Evolutionary conservation across 2,797 vertebrate genomes (phyloP).

Genomic region (Cercopithecus petaurista): DNA sequence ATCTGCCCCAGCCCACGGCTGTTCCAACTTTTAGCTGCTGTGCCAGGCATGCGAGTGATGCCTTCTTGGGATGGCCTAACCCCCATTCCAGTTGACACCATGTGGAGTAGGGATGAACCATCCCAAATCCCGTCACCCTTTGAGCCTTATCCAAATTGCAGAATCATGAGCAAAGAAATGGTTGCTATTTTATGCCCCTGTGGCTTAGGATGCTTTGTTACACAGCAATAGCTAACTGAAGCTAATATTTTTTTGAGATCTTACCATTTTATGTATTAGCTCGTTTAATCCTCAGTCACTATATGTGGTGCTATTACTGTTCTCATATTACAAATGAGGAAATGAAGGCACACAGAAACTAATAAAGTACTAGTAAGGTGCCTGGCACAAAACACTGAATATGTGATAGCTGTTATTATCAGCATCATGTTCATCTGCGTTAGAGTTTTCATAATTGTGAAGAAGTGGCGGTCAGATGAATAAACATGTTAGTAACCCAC

Average conservation of each 20-base stretch:
- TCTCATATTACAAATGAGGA: not conserved
- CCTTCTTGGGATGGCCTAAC: not conserved
- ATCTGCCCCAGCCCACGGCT: not conserved
- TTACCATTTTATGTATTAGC: not conserved
- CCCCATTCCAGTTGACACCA: not conserved
- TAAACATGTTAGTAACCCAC: not conserved
- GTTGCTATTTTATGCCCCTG: not conserved
- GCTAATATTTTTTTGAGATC: not conserved
- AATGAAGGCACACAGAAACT: not conserved
- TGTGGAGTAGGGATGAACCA: not conserved
- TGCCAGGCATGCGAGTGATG: not conserved
- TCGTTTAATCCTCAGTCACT: not conserved
- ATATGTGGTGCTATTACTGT: not conserved
- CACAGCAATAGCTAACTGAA: not conserved
- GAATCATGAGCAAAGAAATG: not conserved
- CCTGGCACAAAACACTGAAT: not conserved
- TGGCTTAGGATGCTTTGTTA: conserved; percentile 29
- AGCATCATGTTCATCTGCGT: not conserved
- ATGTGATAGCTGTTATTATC: not conserved
- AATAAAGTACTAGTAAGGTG: not conserved
- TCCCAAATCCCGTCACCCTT: not conserved
- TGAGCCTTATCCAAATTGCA: not conserved
- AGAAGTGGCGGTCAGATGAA: not conserved
- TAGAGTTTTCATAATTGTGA: not conserved
- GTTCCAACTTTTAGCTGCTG: not conserved